phyloP scores from a whole-genome alignment of 2,113 vertebrate species.

The Saccopteryx bilineata region DNA sequence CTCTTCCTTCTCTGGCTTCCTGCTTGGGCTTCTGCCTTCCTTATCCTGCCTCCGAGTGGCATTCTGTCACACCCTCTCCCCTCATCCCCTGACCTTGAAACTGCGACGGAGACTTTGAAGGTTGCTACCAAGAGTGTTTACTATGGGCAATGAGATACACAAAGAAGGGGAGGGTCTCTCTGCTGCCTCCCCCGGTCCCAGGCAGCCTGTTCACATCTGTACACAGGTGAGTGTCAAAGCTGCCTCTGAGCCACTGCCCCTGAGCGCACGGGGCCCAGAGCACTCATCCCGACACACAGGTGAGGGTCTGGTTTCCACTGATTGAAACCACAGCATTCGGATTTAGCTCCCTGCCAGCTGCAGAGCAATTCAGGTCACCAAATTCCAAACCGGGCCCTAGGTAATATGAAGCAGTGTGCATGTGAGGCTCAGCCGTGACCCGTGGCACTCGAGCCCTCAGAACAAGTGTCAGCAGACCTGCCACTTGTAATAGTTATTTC shows the following conservation, averaged over 20 bases:
- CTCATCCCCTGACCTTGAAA: slow-evolving; percentile 5
- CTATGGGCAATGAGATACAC: no score
- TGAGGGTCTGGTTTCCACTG: accelerated
- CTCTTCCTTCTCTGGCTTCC: neutral
- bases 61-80: neutral
- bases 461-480: neutral
- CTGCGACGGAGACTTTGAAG: neutral
- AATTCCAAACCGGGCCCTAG: neutral
- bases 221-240: neutral
- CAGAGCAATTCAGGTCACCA: neutral
- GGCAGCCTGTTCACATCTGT: accelerated
- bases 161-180: neutral
- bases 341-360: neutral
- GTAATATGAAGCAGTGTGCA: neutral
- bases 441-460: neutral
- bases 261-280: accelerated
- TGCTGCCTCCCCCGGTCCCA: neutral
- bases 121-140: neutral
- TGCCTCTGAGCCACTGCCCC: accelerated
- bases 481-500: neutral
- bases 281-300: accelerated
- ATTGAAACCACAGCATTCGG: neutral
- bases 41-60: neutral
- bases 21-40: neutral
- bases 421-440: neutral